Base-by-base conservation (phyloP, 2,113 vertebrate species). In the Nesogale talazaci region DNA sequence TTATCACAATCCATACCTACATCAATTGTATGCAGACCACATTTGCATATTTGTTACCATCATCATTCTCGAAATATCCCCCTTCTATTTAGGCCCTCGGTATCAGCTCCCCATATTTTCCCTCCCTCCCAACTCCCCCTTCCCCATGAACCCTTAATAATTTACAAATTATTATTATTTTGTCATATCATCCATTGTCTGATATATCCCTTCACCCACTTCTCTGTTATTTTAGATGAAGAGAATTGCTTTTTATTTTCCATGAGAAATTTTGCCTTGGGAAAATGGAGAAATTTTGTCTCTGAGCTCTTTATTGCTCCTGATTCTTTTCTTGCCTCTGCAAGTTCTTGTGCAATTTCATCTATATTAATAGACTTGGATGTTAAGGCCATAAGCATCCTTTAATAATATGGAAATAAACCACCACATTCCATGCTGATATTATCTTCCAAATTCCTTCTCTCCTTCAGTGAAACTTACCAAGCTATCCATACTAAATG, bases 361-460 rank as follows among this genome's bases (percentile, higher is more conserved):
- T 87, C 88, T 84, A 36, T 34, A 80, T 76, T 80, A 79, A 76
- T 84, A 22, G 40, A 75, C 27, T 88, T 65, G 27, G 10, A 52
- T 65, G 31, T 79, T 85, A 94, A 90, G 56, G 16, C 8, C 75
- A 57, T 70, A 69, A 87, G 57, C 34, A 89, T 59, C 22, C 42
- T 95, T 94, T 91, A 90, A 80, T 92, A 92, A 38, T 14, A 65
- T 38, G 36, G 78, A 94, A 95, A 94, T 86, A 89, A 90, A 59
- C 34, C 61, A 65, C 65, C 75, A 57, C 46, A 84, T 67, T 93
- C 34, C 29, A 29, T 89, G 67, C 22, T 70, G 77, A 59, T 83
- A 52, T 36, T 52, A 22, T 72, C 63, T 86, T 40, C 11, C 52
- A 34, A 88, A 63, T 92, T 70, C 82, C 79, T 94, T 88, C 79